Evolutionary conservation across 2,113 vertebrate genomes (phyloP).

Genomic region (Thamnaconus septentrionalis): DNA sequence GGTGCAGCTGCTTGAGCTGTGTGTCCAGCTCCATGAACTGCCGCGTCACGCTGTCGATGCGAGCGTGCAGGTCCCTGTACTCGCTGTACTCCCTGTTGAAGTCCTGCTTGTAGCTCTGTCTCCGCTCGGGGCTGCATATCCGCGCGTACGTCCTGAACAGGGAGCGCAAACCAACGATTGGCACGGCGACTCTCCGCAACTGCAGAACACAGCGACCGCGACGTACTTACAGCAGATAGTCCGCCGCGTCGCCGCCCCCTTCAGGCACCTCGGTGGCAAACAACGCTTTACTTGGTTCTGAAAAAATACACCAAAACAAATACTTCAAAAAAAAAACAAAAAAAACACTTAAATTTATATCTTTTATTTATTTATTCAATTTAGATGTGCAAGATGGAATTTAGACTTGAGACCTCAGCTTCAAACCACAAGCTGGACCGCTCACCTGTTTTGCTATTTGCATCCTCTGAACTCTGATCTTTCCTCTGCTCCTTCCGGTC

Average conservation of each 20-base stretch:
- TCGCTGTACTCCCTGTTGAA: conserved; percentile 90
- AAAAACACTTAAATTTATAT: too few species aligned
- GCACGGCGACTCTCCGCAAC: background rate
- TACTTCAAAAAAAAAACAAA: background rate
- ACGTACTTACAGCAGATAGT: conserved; percentile 85
- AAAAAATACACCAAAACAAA: background rate
- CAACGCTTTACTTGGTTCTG: conserved; percentile 71
- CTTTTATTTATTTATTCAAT: too few species aligned
- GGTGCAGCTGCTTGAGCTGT: conserved; percentile 83
- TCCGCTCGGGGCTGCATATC: conserved; percentile 81
- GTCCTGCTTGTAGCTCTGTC: conserved; percentile 90
- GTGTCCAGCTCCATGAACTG: conserved; percentile 87
- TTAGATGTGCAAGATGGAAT: too few species aligned
- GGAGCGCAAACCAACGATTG: background rate
- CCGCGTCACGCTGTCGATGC: conserved; percentile 85
- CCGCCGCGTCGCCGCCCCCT: conserved; percentile 75
- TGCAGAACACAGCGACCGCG: too few species aligned
- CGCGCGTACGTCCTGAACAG: conserved; percentile 80
- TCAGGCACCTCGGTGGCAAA: conserved; percentile 72
- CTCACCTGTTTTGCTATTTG: conserved; percentile 68
- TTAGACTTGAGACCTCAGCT: too few species aligned
- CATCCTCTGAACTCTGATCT: conserved; percentile 51
- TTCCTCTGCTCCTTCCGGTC: conserved; percentile 32
- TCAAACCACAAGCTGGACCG: background rate
- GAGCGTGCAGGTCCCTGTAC: conserved; percentile 86